Evolutionary conservation across 2,888 invertebrate species (phyloP).

Genomic region (Drosophila phalerata): DNA sequence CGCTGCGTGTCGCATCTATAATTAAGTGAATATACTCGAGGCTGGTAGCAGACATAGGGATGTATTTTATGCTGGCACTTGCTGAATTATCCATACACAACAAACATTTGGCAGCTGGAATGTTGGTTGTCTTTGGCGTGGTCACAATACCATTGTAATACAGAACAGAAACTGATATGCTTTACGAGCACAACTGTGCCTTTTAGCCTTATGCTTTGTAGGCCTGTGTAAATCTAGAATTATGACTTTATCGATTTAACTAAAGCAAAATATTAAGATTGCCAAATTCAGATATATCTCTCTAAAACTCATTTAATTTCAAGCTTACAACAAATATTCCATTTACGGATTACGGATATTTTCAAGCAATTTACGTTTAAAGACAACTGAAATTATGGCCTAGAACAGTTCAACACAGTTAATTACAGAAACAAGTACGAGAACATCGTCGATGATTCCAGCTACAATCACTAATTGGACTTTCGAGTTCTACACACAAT

Average conservation of each 20-base stretch:
- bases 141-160: constrained; percentile 11
- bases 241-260: neutral
- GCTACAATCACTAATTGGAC: constrained; percentile 44
- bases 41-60: constrained; percentile 32
- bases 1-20: constrained; percentile 77
- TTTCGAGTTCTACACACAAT: constrained; percentile 10
- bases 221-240: constrained; percentile 10
- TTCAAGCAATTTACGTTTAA: neutral
- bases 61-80: constrained; percentile 54
- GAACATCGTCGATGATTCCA: constrained; percentile 3
- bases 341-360: neutral
- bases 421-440: constrained; percentile 24
- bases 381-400: constrained; percentile 1
- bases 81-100: constrained; percentile 44
- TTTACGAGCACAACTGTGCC: constrained; percentile 5
- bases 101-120: constrained; percentile 36
- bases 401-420: constrained; percentile 11
- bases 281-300: neutral
- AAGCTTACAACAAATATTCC: neutral
- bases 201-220: neutral
- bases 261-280: neutral
- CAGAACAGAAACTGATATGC: constrained; percentile 31
- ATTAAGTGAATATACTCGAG: constrained; percentile 71
- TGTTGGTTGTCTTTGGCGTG: neutral
- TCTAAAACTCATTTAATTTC: neutral